These are phyloP conservation scores for Tyrophagus putrescentiae DNA, from an alignment of 1,140 invertebrate species.

Conservation along the genomic window DNA sequence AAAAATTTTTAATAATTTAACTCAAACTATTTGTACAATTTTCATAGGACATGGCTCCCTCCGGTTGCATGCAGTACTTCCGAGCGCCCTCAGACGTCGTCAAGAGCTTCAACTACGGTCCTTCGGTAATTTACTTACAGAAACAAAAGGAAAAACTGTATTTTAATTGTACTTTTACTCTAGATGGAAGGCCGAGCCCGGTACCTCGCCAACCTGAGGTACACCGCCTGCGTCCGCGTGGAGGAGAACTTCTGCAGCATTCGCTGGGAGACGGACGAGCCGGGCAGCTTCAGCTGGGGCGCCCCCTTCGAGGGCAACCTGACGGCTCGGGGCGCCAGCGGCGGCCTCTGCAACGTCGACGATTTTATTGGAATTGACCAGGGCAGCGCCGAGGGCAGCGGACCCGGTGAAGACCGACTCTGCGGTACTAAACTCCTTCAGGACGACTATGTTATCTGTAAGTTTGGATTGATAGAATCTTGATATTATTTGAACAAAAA, in stretches of 20 bases:
- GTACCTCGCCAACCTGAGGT: constrained; percentile 76
- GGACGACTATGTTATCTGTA: constrained; percentile 27
- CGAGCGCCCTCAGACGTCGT: constrained; percentile 26
- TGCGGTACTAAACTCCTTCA: constrained; percentile 27
- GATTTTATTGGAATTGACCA: constrained; percentile 31
- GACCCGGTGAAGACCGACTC: constrained; percentile 29
- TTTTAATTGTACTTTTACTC: not conserved
- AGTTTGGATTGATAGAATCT: constrained; percentile 17
- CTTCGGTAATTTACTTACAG: not conserved
- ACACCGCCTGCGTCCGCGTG: constrained; percentile 63
- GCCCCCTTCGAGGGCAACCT: constrained; percentile 24
- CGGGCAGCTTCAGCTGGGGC: constrained; percentile 27
- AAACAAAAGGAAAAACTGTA: not conserved
- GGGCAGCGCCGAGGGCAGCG: constrained; percentile 28
- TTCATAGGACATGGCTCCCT: constrained; percentile 33
- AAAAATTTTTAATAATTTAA: too few species aligned
- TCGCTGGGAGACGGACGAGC: constrained; percentile 30
- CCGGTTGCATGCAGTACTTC: constrained; percentile 29
- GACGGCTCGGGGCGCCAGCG: constrained; percentile 25
- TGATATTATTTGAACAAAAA: not conserved
- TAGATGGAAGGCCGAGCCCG: constrained; percentile 38
- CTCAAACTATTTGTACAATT: too few species aligned
- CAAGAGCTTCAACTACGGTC: constrained; percentile 49
- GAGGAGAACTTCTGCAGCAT: constrained; percentile 76
- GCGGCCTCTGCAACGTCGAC: constrained; percentile 28